Percentiles rank a stretch among this genome's conserved stretches.
Conservation (phyloP, 2,797 vertebrate species). For the Notoglanidium macrostoma region DNA sequence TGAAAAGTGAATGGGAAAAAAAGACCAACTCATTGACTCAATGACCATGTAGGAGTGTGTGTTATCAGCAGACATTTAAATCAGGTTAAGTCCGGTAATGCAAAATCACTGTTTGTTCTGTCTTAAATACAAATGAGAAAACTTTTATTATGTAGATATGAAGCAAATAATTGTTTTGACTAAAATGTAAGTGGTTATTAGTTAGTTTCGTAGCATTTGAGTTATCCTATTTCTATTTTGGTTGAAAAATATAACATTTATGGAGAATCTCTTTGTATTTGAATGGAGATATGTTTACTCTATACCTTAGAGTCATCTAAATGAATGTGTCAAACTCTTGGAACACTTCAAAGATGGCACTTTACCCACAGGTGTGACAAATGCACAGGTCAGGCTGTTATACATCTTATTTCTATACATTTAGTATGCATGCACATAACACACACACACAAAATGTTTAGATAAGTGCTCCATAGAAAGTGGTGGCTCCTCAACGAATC, state of each 20-base stretch:
- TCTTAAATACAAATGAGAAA: not conserved
- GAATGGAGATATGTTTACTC: not conserved
- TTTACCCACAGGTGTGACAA: constrained; percentile 81
- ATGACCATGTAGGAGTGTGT: not conserved
- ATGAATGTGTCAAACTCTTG: constrained; percentile 83
- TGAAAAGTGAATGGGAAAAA: not conserved
- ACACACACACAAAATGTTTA: not conserved
- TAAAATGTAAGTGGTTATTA: not conserved
- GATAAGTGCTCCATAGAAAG: not conserved
- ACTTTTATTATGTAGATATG: not conserved
- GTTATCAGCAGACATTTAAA: not conserved
- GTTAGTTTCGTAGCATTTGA: not conserved
- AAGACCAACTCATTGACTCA: not conserved
- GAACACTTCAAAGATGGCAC: constrained; percentile 80
- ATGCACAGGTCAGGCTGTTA: constrained; percentile 77
- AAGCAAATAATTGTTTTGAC: not conserved
- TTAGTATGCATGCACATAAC: not conserved
- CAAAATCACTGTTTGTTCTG: not conserved
- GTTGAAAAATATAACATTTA: not conserved
- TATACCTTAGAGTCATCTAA: constrained; percentile 80
- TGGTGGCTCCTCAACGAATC: not conserved
- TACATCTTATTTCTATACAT: not conserved
- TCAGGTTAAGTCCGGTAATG: not conserved
- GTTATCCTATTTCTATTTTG: not conserved
- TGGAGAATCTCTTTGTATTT: not conserved